Evolutionary conservation across 2,797 vertebrate species (phyloP).

Genomic region (Sebastes cheni): DNA sequence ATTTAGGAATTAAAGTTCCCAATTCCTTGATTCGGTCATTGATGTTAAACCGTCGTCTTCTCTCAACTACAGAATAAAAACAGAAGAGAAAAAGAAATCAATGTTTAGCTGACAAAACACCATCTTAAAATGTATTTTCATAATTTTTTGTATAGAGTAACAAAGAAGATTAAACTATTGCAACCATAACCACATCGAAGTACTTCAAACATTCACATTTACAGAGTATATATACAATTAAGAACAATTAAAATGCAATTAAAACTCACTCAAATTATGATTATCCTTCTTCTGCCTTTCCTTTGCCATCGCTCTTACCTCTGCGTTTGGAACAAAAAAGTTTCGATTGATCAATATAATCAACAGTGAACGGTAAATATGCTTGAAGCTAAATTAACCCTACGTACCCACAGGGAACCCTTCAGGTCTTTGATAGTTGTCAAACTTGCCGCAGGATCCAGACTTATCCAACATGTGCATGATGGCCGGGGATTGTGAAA

Average conservation of each 20-base stretch:
- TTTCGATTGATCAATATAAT: constrained; percentile 4
- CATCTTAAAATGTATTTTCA: background rate
- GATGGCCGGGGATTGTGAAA: constrained; percentile 82
- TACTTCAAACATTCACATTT: background rate
- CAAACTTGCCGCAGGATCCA: constrained; percentile 84
- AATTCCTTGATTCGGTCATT: constrained; percentile 99
- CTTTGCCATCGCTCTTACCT: constrained; percentile 93
- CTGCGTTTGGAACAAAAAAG: constrained; percentile 80
- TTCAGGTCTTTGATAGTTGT: constrained; percentile 84
- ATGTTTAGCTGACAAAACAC: background rate
- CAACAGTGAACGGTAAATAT: background rate
- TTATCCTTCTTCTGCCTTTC: constrained; percentile 99
- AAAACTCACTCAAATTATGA: constrained; percentile 95
- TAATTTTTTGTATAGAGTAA: background rate
- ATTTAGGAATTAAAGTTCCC: constrained; percentile 98
- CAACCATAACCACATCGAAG: background rate
- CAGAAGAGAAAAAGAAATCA: constrained; percentile 32
- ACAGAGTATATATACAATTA: background rate
- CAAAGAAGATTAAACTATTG: background rate
- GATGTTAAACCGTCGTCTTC: constrained; percentile 97
- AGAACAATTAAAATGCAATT: background rate
- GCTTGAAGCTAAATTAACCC: constrained; percentile 3
- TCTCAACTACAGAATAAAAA: constrained; percentile 87
- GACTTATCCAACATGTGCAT: constrained; percentile 87
- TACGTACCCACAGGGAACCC: constrained; percentile 86